phyloP scores from a whole-genome alignment of 2,113 vertebrate genomes.

The Phrynocephalus versicolor region DNA sequence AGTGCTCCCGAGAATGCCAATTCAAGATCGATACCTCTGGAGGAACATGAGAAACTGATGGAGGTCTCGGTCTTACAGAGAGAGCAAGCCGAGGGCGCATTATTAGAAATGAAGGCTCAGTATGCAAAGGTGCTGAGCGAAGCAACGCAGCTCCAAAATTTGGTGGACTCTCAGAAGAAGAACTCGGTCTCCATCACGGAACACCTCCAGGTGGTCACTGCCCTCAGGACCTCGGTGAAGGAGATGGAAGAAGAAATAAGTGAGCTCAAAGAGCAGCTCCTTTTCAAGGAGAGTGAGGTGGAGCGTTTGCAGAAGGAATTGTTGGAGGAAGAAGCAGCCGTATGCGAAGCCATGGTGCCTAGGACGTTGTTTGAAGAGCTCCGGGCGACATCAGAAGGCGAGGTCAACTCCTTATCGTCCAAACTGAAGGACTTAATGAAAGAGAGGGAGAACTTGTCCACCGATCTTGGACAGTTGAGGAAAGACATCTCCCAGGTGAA shows the following conservation, averaged over 20 bases:
- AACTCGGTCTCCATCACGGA: conserved; percentile 83
- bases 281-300: conserved; percentile 78
- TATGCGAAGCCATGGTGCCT: conserved; percentile 79
- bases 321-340: conserved; percentile 75
- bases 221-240: conserved; percentile 81
- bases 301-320: conserved; percentile 82
- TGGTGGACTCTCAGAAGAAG: conserved; percentile 84
- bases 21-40: conserved; percentile 71
- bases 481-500: conserved; percentile 81
- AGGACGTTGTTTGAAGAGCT: conserved; percentile 78
- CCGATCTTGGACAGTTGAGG: conserved; percentile 82
- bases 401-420: conserved; percentile 81
- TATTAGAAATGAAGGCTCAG: conserved; percentile 80
- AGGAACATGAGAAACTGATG: conserved; percentile 78
- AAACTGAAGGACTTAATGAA: conserved; percentile 86
- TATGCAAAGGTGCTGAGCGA: conserved; percentile 76
- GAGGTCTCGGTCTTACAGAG: conserved; percentile 70
- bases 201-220: conserved; percentile 84
- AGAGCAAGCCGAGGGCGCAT: conserved; percentile 80
- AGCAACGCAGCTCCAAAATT: conserved; percentile 78
- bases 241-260: conserved; percentile 82
- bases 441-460: conserved; percentile 87
- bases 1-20: conserved; percentile 71
- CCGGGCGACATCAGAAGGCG: conserved; percentile 76
- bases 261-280: conserved; percentile 77